phyloP scores from a whole-genome alignment of 2,113 vertebrate species.

The Gymnorhina tibicen region DNA sequence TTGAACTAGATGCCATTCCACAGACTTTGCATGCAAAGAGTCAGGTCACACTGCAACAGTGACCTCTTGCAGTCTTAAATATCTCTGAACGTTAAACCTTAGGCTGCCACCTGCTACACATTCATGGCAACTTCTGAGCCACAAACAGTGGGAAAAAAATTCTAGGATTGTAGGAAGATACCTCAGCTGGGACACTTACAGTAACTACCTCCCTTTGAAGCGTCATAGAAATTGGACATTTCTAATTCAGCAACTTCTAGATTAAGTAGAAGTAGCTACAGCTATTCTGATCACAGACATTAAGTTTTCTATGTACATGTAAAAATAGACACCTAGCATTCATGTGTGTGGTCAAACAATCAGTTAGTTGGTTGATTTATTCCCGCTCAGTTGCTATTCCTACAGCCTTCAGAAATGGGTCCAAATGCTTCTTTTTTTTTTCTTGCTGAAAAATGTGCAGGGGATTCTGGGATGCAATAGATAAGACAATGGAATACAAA shows the following conservation, averaged over 20 bases:
- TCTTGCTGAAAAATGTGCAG: not conserved
- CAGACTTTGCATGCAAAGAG: not conserved
- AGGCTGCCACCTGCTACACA: not conserved
- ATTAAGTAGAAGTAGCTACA: not conserved
- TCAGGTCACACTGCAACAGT: not conserved
- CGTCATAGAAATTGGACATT: not conserved
- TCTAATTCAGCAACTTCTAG: not conserved
- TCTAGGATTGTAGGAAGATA: not conserved
- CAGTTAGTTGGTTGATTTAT: not conserved
- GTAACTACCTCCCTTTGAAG: not conserved
- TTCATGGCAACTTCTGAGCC: not conserved
- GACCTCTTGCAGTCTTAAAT: not conserved
- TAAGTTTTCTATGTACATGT: not conserved
- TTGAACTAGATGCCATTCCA: not conserved
- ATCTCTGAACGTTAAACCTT: not conserved
- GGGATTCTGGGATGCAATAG: not conserved
- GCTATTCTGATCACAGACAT: not conserved
- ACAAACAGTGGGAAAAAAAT: not conserved
- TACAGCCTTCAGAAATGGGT: not conserved
- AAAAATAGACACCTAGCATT: not conserved
- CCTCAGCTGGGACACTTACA: not conserved
- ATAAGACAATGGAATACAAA: not conserved
- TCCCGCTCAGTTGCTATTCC: not conserved
- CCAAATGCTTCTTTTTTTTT: not conserved
- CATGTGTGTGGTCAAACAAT: not conserved